A percentile compares a stretch with the other conserved stretches of the same genome.
Conservation (phyloP, 1,140 invertebrate genomes). For the Drusus annulatus region DNA sequence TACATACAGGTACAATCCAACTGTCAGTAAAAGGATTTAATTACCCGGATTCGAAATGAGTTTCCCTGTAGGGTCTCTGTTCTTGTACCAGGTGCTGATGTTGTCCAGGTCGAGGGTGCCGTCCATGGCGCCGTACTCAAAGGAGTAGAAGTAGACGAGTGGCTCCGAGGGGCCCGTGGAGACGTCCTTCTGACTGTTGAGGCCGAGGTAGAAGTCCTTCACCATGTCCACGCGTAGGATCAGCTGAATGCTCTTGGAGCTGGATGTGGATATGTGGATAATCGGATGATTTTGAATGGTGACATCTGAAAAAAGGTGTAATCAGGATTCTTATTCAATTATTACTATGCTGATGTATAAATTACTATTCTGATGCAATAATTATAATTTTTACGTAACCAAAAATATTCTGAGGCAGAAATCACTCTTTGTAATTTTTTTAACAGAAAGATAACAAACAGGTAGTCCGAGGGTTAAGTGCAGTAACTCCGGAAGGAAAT, state of each 20-base stretch:
- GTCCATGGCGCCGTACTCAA: slow-evolving; percentile 61
- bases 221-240: slow-evolving; percentile 71
- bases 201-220: slow-evolving; percentile 73
- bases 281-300: slow-evolving; percentile 68
- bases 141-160: slow-evolving; percentile 68
- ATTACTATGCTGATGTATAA: too few species aligned
- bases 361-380: too few species aligned
- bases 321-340: too few species aligned
- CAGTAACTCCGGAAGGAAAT: too few species aligned
- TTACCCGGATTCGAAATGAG: background rate
- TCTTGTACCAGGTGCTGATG: background rate
- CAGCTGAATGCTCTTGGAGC: slow-evolving; percentile 68
- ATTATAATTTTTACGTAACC: too few species aligned
- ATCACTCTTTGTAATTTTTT: too few species aligned
- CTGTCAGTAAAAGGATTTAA: too few species aligned
- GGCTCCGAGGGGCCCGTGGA: slow-evolving; percentile 70
- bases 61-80: background rate
- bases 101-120: slow-evolving; percentile 22
- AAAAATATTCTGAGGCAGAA: too few species aligned
- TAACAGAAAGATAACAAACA: too few species aligned
- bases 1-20: too few species aligned
- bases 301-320: slow-evolving; percentile 42
- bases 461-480: too few species aligned
- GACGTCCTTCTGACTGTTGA: slow-evolving; percentile 63
- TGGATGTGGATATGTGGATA: slow-evolving; percentile 76